These are phyloP conservation scores for Orthonychiurus folsomi DNA, from an alignment of 2,888 invertebrate genomes.

Conservation along the genomic window DNA sequence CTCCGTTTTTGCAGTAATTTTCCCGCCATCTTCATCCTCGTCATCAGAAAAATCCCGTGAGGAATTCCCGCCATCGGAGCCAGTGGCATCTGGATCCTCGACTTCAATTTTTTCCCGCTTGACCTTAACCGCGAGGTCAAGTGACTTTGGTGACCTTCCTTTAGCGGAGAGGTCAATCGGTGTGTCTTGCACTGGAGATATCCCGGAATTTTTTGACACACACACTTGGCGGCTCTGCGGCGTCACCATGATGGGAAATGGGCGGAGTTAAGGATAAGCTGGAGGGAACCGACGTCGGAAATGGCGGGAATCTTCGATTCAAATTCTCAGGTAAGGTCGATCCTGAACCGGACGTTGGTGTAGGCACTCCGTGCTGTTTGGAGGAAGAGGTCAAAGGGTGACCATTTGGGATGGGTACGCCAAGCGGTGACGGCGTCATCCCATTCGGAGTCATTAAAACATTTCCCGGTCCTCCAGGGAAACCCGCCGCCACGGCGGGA, in stretches of 20 bases:
- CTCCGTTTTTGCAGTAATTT: conserved; percentile 9
- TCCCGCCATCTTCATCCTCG: conserved; percentile 23
- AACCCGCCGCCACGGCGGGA: conserved; percentile 28
- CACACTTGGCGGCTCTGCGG: conserved; percentile 34
- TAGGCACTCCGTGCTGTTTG: conserved; percentile 20
- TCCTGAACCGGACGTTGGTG: conserved; percentile 3
- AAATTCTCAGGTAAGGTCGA: conserved; percentile 10
- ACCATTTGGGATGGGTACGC: not conserved
- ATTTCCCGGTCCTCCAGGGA: conserved; percentile 19
- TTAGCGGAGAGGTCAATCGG: conserved; percentile 37
- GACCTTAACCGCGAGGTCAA: conserved; percentile 22
- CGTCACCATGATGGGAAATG: conserved; percentile 37
- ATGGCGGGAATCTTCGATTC: conserved; percentile 25
- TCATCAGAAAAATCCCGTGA: no score
- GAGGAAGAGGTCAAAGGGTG: conserved; percentile 3
- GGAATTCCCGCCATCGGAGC: no score
- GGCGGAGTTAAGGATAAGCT: conserved; percentile 39
- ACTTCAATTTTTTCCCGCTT: conserved; percentile 20
- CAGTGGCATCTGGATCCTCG: conserved; percentile 23
- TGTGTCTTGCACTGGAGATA: conserved; percentile 25
- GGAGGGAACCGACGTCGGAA: conserved; percentile 36
- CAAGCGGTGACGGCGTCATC: not conserved
- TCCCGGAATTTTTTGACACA: not conserved
- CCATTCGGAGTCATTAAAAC: conserved; percentile 12
- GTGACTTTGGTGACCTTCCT: conserved; percentile 15